Evolutionary conservation across 1,140 invertebrate species (phyloP).

Genomic region (Solen grandis): DNA sequence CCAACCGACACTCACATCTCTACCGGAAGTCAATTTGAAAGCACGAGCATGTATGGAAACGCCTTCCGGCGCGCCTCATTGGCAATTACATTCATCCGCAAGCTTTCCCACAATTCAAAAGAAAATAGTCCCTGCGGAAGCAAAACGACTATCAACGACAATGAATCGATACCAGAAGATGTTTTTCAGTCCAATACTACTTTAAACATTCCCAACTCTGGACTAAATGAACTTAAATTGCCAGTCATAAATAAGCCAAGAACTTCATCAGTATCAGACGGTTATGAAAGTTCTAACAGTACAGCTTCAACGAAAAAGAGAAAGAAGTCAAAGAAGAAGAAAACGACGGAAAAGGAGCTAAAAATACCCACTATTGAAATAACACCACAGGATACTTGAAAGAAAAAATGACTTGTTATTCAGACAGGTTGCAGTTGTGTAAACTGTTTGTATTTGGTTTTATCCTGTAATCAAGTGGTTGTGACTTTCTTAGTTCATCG

Average conservation of each 20-base stretch:
- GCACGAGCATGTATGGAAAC: conserved; percentile 73
- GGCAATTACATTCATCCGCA: conserved; percentile 61
- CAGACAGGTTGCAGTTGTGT: too few relatives aligned
- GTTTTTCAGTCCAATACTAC: not conserved
- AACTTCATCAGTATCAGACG: too few relatives aligned
- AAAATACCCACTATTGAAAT: conserved; percentile 41
- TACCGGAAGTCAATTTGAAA: conserved; percentile 61
- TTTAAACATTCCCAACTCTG: not conserved
- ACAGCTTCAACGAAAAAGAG: not conserved
- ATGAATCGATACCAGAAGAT: not conserved
- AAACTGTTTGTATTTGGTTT: too few relatives aligned
- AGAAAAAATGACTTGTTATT: too few relatives aligned
- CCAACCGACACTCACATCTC: conserved; percentile 65
- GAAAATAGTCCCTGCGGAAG: conserved; percentile 35
- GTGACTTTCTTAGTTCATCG: too few relatives aligned
- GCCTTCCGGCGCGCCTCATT: conserved; percentile 69
- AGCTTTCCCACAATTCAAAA: conserved; percentile 43
- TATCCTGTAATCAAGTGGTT: too few relatives aligned
- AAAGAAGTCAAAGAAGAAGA: conserved; percentile 36
- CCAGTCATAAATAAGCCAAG: too few relatives aligned
- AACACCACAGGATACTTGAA: conserved; percentile 19
- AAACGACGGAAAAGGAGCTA: not conserved
- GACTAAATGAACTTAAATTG: not conserved
- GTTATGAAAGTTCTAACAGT: not conserved
- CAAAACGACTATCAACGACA: not conserved